phyloP scores from a whole-genome alignment of 2,888 invertebrate species.

The Hoplodrina blanda region DNA sequence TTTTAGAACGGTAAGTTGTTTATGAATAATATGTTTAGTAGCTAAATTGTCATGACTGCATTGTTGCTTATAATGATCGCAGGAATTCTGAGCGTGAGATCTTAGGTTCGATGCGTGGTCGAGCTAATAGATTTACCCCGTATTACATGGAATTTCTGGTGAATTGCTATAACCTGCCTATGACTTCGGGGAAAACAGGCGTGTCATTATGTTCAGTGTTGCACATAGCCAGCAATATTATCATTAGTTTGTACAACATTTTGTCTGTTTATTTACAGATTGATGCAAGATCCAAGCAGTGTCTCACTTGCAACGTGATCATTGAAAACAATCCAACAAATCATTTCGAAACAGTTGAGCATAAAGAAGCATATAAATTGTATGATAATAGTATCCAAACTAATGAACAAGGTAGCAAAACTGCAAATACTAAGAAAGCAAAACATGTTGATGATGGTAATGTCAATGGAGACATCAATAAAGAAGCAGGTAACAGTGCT shows the following conservation, averaged over 20 bases:
- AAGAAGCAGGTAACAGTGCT: background rate
- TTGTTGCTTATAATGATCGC: no score
- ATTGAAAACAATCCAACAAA: background rate
- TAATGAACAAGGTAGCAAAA: background rate
- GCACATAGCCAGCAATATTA: no score
- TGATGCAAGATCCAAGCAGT: constrained; percentile 35
- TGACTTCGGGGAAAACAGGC: no score
- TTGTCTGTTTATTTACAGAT: constrained; percentile 37
- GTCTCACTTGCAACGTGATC: constrained; percentile 49
- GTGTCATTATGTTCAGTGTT: no score
- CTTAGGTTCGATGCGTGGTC: no score
- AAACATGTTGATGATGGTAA: background rate
- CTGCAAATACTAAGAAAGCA: background rate
- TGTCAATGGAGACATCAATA: background rate
- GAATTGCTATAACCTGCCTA: no score
- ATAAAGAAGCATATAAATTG: constrained; percentile 17
- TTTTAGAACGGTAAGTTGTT: constrained; percentile 50
- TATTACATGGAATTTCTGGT: no score
- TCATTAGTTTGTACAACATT: no score
- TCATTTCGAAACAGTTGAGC: constrained; percentile 23
- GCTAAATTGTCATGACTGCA: no score
- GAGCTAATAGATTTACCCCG: no score
- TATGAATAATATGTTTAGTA: no score
- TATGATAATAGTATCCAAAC: background rate
- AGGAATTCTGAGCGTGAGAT: no score